phyloP scores from a whole-genome alignment of 35 echinoderm and acorn worm species.

The Apostichopus japonicus region DNA sequence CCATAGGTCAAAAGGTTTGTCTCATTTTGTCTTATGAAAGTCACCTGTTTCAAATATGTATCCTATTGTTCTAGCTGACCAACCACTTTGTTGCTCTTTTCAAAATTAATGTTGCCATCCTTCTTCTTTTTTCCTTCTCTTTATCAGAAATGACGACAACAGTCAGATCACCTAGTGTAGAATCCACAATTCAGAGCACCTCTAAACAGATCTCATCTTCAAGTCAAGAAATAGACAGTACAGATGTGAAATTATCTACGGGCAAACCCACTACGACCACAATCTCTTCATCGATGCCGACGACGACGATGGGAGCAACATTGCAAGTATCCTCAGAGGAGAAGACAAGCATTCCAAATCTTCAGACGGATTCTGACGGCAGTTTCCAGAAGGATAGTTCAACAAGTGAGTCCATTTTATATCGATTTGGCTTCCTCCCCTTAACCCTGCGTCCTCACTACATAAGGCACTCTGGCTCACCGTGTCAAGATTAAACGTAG shows the following conservation, averaged over 20 bases:
- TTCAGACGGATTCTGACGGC: not conserved
- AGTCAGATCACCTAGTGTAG: not conserved
- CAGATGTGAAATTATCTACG: not conserved
- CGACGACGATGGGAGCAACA: not conserved
- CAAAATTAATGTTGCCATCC: too few species aligned
- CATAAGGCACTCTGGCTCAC: too few species aligned
- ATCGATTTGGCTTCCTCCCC: too few species aligned
- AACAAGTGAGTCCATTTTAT: not conserved
- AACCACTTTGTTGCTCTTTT: too few species aligned
- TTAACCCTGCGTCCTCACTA: not conserved
- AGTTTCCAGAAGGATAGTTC: slow-evolving; percentile 8
- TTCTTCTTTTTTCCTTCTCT: too few species aligned
- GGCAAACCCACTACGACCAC: not conserved
- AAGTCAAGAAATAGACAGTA: not conserved
- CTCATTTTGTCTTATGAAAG: too few species aligned
- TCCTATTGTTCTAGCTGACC: too few species aligned
- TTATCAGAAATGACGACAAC: not conserved
- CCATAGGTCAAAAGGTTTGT: too few species aligned
- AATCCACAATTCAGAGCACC: not conserved
- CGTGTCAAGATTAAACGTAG: too few species aligned
- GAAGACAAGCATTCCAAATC: not conserved
- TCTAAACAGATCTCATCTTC: not conserved
- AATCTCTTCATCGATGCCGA: too few species aligned
- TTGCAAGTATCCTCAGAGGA: not conserved
- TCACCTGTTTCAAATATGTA: too few species aligned